Evolutionary conservation across 2,113 vertebrate genomes (phyloP), one percentile per base, ranked within the genome.

Genomic region (Channa argus): DNA sequence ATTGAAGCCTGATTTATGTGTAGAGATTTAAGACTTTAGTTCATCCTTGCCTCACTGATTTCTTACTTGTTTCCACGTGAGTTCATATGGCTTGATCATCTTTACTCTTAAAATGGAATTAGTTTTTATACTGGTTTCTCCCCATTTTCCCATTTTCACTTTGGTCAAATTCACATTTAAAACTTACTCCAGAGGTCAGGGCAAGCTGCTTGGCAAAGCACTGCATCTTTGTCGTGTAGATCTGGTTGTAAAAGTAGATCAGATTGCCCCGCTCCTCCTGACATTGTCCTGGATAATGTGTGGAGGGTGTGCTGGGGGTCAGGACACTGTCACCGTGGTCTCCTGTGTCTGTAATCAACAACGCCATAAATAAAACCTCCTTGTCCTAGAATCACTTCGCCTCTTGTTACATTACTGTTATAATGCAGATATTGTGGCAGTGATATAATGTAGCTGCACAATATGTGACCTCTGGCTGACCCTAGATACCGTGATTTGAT

Each of bases 171-270:
- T 2, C 5, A 24, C 12, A 3, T 5, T 33, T 37, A 0, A 5
- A 38, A 50, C 79, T 81, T 55, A 90, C 86, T n/a, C 8, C 68
- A 50, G 37, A 7, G 33, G 45, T 54, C 6, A 14, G 9, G 4
- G 55, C 56, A 63, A 86, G 86, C 54, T 72, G 74, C 51, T 63
- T 4, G 5, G 68, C 77, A 69, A 85, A 85, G 43, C 52, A 0
- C 41, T 71, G 3, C 74, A 88, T 83, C 53, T 55, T 59, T 11
- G 33, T 34, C 0, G 5, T 24, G 67, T 88, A 90, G 74, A 76
- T 69, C 33, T 77, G 51, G 71, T 83, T 80, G 82, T 85, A 86
- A 58, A 90, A 90, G 24, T 41, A 0, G 36, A 80, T 72, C 2
- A 89, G 47, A 38, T 75, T 77, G 3, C 71, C 71, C 45, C 74